Conservation (phyloP, 1,140 invertebrate genomes). For the Galendromus occidentalis region DNA sequence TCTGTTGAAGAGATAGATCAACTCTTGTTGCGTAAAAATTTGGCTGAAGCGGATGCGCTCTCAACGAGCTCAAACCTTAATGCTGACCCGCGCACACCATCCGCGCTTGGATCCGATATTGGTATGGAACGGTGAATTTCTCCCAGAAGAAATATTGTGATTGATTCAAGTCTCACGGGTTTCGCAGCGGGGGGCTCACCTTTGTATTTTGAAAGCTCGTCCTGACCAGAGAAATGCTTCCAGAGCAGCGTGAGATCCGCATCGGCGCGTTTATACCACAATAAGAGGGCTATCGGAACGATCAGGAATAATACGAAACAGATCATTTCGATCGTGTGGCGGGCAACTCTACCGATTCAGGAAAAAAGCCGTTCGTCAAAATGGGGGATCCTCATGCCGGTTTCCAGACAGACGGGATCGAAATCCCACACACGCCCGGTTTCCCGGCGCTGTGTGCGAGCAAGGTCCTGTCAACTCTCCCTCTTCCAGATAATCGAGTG, state of each 20-base stretch:
- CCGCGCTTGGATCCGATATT: background rate
- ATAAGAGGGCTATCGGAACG: background rate
- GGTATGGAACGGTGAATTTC: background rate
- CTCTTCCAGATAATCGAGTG: no score
- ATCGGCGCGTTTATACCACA: background rate
- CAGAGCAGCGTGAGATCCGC: background rate
- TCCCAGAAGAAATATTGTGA: background rate
- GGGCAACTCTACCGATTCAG: no score
- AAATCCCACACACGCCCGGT: no score
- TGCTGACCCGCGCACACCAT: background rate
- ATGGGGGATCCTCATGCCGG: no score
- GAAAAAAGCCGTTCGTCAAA: no score
- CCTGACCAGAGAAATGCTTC: background rate
- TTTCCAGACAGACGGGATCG: no score
- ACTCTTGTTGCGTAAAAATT: no score
- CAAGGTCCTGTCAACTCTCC: no score
- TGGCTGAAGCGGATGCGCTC: background rate
- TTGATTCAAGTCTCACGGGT: no score
- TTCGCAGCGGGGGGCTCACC: background rate
- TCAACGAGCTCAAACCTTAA: background rate
- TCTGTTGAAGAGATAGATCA: background rate
- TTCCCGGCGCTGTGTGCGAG: no score
- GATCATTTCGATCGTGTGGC: background rate
- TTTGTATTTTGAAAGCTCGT: background rate
- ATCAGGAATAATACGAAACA: background rate